These are phyloP conservation scores for Rostratula benghalensis DNA, from an alignment of 2,113 vertebrate genomes.

Conservation along the genomic window DNA sequence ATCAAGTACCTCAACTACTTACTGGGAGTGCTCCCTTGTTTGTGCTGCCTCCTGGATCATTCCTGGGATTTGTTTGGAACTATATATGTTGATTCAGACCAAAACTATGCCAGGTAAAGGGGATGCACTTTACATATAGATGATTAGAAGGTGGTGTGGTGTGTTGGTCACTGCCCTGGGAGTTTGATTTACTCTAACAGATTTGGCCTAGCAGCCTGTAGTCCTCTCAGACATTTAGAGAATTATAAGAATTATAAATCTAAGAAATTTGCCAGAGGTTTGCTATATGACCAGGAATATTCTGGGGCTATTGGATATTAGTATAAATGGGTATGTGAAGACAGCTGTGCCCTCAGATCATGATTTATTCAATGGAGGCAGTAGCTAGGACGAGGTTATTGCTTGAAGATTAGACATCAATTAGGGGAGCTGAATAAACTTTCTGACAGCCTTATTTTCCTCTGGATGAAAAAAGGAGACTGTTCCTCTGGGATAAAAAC, in stretches of 20 bases:
- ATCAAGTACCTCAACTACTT: not conserved
- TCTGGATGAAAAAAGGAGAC: not conserved
- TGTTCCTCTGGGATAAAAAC: not conserved
- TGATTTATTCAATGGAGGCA: not conserved
- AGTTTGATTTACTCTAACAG: not conserved
- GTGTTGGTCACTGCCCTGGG: not conserved
- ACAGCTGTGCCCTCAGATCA: not conserved
- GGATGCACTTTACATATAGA: not conserved
- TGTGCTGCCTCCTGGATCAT: accelerated
- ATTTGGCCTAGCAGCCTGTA: not conserved
- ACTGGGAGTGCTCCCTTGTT: not conserved
- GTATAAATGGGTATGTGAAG: not conserved
- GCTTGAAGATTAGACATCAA: not conserved
- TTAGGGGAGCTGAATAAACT: not conserved
- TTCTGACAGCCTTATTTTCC: not conserved
- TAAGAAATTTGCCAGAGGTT: not conserved
- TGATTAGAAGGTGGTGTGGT: not conserved
- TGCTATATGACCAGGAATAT: not conserved
- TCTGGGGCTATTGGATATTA: not conserved
- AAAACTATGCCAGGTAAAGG: not conserved
- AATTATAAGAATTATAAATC: not conserved
- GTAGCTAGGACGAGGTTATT: not conserved
- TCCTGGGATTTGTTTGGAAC: not conserved
- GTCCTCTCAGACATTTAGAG: not conserved
- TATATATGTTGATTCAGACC: not conserved